Conservation (phyloP, 2,888 invertebrate species). For the Maniola hyperantus region DNA sequence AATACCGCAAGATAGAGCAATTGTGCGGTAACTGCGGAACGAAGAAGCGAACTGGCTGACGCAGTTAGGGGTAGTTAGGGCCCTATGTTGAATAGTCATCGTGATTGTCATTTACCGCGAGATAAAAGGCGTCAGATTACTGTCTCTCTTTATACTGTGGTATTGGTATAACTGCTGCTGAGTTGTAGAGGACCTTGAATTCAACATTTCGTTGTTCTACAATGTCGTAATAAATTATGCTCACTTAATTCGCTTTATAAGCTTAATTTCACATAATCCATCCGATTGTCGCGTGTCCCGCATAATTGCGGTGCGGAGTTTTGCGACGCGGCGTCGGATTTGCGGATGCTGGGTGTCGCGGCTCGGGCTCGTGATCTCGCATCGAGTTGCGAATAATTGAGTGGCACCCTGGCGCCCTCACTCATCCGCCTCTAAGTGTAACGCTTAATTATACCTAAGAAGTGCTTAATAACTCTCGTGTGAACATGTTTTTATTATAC, state of each 20-base stretch:
- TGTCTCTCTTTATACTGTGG: too few species aligned
- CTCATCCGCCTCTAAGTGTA: constrained; percentile 61
- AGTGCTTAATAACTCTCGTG: constrained; percentile 59
- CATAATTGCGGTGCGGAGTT: constrained; percentile 72
- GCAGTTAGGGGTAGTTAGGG: too few species aligned
- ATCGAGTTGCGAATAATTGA: constrained; percentile 77
- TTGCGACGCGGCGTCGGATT: constrained; percentile 62
- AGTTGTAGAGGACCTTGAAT: constrained; percentile 16
- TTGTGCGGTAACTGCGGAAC: too few species aligned
- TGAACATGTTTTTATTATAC: constrained; percentile 59
- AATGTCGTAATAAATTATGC: constrained; percentile 59
- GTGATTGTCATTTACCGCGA: too few species aligned
- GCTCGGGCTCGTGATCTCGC: constrained; percentile 65
- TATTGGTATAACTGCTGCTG: neutral
- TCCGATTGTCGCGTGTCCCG: constrained; percentile 69
- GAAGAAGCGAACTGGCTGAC: too few species aligned
- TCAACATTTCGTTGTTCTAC: constrained; percentile 29
- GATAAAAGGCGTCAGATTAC: too few species aligned
- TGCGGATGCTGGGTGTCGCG: constrained; percentile 45
- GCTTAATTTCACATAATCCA: constrained; percentile 78
- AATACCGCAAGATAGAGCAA: too few species aligned
- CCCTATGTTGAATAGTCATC: too few species aligned
- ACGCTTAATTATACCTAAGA: constrained; percentile 76
- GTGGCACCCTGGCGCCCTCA: constrained; percentile 53
- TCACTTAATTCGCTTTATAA: constrained; percentile 65